phyloP scores from a whole-genome alignment of 2,888 invertebrate species.

The Monopis laevigella region DNA sequence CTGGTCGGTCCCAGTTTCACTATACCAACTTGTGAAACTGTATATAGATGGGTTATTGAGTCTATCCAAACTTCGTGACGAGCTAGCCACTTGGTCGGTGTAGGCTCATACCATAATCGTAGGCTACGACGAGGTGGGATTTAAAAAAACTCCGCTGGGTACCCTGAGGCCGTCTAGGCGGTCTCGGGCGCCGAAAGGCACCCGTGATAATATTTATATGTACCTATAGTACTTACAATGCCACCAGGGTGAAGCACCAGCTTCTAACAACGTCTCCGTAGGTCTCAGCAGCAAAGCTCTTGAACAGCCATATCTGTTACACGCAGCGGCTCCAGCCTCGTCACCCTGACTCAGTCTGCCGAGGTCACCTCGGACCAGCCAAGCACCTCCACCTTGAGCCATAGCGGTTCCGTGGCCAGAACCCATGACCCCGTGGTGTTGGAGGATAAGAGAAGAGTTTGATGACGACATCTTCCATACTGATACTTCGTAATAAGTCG shows the following conservation, averaged over 20 bases:
- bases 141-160: too few relatives aligned
- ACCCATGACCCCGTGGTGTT: conserved; percentile 45
- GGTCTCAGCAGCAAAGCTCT: conserved; percentile 42
- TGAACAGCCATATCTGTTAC: conserved; percentile 56
- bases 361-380: conserved; percentile 39
- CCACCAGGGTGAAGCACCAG: conserved; percentile 52
- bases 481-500: conserved; percentile 55
- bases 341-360: conserved; percentile 40
- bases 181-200: too few relatives aligned
- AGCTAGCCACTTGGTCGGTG: too few relatives aligned
- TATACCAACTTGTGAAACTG: too few relatives aligned
- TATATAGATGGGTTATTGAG: too few relatives aligned
- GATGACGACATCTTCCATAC: conserved; percentile 54
- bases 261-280: conserved; percentile 40
- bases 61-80: too few relatives aligned
- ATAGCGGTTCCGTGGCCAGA: conserved; percentile 32
- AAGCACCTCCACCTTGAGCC: conserved; percentile 31
- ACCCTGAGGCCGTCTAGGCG: too few relatives aligned
- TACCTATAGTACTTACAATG: conserved; percentile 34
- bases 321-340: conserved; percentile 52
- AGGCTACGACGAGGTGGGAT: too few relatives aligned
- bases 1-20: too few relatives aligned
- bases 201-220: neutral
- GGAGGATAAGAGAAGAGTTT: conserved; percentile 45
- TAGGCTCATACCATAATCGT: too few relatives aligned